Conservation (phyloP, 2,888 invertebrate species). For the Sarcophaga variegata region DNA sequence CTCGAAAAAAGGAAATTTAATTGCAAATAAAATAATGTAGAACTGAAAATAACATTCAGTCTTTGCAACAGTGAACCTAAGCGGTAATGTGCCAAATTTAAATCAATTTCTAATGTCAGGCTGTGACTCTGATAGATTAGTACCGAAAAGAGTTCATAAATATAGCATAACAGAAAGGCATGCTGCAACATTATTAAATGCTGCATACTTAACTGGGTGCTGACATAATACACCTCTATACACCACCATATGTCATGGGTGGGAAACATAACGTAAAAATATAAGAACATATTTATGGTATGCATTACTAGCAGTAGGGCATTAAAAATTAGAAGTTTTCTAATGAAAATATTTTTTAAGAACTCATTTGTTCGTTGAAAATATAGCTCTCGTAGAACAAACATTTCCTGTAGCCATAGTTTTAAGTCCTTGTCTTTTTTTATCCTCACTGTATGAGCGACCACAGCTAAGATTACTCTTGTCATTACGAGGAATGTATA, state of each 20-base stretch:
- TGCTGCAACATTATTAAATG: constrained; percentile 33
- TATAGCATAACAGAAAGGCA: background rate
- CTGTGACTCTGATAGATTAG: background rate
- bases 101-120: background rate
- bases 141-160: background rate
- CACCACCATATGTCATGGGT: background rate
- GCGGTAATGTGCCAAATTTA: background rate
- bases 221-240: constrained; percentile 9
- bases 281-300: background rate
- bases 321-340: background rate
- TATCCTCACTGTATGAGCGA: background rate
- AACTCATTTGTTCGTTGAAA: background rate
- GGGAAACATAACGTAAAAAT: background rate
- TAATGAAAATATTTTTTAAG: fast-evolving
- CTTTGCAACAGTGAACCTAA: background rate
- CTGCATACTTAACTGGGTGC: background rate
- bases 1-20: constrained; percentile 13
- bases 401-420: background rate
- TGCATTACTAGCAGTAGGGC: background rate
- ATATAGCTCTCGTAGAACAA: background rate
- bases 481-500: background rate
- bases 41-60: constrained; percentile 19
- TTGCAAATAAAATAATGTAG: constrained; percentile 5
- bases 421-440: background rate
- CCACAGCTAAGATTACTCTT: background rate